Evolutionary conservation across 2,113 vertebrate species (phyloP), one percentile per base, ranked within the genome.

Genomic region (Uropsilus gracilis): DNA sequence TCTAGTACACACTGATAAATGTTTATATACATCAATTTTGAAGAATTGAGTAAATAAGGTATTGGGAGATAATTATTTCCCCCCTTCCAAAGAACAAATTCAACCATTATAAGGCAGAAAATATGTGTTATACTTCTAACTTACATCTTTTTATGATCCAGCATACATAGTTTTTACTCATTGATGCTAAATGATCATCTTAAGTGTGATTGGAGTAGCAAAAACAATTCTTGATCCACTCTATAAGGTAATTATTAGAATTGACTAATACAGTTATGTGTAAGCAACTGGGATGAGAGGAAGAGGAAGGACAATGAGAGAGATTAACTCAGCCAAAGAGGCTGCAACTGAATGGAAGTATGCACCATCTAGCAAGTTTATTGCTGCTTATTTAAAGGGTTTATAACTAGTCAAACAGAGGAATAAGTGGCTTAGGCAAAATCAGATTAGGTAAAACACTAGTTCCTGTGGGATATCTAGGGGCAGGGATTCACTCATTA

Each of bases 41-140:
- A 95, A 88, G 28, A 93, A 82, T 78, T 92, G 83, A 10, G 13
- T 37, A 86, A 83, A 34, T 39, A 83, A 14, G 14, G 84, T 76
- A 90, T 83, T 69, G 18, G 10, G 34, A 53, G 8, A 16, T 64
- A 63, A 88, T 34, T 26, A 69, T 89, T 83, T 5, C 34, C 44
- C 34, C 34, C 77, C 64, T 89, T 32, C 10, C 84, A 83, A 83
- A 80, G 37, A 39, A 2, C 18, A 71, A 24, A 30, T 76, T 80
- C 85, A 89, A 92, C 11, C 32, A 80, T 20, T 91, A 42, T 9
- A 50, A 69, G 48, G 24, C 18, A 83, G 28, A n/a, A n/a, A 28
- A n/a, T 64, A 12, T 84, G 14, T 84, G 44, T 90, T 72, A 8
- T 17, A 37, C 6, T 53, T 59, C 30, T 90, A 64, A 68, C 37